These are phyloP conservation scores for Sphenopsis melanotis DNA, from an alignment of 2,797 vertebrate species.

Conservation along the genomic window DNA sequence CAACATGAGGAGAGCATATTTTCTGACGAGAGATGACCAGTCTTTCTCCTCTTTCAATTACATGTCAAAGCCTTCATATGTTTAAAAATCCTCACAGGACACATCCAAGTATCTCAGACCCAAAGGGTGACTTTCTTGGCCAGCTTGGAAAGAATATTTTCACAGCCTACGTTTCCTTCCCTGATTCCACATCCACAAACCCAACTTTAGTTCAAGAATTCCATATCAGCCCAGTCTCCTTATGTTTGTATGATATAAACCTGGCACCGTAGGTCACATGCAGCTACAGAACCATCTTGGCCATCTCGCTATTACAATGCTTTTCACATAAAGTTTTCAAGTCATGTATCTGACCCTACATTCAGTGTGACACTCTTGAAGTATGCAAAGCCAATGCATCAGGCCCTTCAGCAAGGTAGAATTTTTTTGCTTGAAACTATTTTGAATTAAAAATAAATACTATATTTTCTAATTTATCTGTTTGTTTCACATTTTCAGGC, in stretches of 20 bases:
- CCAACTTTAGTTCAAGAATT: background rate
- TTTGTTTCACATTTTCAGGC: background rate
- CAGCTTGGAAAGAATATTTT: background rate
- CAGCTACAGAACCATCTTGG: background rate
- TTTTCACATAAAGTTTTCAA: background rate
- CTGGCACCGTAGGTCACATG: fast-evolving
- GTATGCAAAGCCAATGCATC: background rate
- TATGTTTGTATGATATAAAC: background rate
- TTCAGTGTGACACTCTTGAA: background rate
- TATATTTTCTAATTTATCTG: background rate
- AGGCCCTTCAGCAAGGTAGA: background rate
- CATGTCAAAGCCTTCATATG: background rate
- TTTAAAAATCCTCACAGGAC: background rate
- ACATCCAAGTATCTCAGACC: background rate
- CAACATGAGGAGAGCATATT: background rate
- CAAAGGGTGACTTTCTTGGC: background rate
- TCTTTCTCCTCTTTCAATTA: background rate
- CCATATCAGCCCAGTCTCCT: background rate
- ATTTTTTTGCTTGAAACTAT: background rate
- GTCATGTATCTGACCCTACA: background rate
- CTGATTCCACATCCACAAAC: background rate
- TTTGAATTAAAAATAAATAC: background rate
- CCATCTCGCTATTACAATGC: background rate
- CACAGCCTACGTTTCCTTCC: background rate
- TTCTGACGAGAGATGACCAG: background rate